Evolutionary conservation across 1,140 invertebrate genomes (phyloP).

Genomic region (Asobara japonica): DNA sequence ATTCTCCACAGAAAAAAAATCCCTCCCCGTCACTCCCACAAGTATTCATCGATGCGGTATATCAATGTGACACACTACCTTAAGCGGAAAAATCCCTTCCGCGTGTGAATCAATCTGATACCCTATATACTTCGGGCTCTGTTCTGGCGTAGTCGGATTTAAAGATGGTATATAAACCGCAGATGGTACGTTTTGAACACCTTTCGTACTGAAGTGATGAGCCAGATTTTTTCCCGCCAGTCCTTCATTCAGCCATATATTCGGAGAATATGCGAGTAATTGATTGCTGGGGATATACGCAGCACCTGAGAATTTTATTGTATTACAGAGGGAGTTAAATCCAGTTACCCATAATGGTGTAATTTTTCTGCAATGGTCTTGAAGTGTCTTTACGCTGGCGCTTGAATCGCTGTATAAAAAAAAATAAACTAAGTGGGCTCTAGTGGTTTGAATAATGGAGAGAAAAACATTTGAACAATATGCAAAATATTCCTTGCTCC

Average conservation of each 20-base stretch:
- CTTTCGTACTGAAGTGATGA: conserved; percentile 41
- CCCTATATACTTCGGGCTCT: conserved; percentile 45
- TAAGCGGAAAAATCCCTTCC: conserved; percentile 43
- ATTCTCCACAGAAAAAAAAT: too few relatives aligned
- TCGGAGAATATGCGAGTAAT: conserved; percentile 50
- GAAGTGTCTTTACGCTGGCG: too few relatives aligned
- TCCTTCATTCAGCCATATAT: conserved; percentile 34
- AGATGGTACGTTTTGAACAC: conserved; percentile 48
- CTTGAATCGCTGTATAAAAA: too few relatives aligned
- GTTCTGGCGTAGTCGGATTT: conserved; percentile 46
- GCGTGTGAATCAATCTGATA: conserved; percentile 45
- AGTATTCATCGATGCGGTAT: neutral
- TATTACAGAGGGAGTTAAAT: too few relatives aligned
- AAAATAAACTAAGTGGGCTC: too few relatives aligned
- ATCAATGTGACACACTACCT: conserved; percentile 39
- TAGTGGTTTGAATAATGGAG: too few relatives aligned
- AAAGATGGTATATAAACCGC: conserved; percentile 50
- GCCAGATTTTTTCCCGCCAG: conserved; percentile 41
- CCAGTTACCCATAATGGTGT: too few relatives aligned
- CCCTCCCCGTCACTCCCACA: too few relatives aligned
- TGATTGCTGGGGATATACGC: conserved; percentile 56
- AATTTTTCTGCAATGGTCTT: too few relatives aligned
- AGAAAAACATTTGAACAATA: too few relatives aligned
- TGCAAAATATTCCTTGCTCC: too few relatives aligned
- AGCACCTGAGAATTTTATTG: conserved; percentile 9